phyloP scores from a whole-genome alignment of 2,797 vertebrate genomes.

The Furcifer pardalis region DNA sequence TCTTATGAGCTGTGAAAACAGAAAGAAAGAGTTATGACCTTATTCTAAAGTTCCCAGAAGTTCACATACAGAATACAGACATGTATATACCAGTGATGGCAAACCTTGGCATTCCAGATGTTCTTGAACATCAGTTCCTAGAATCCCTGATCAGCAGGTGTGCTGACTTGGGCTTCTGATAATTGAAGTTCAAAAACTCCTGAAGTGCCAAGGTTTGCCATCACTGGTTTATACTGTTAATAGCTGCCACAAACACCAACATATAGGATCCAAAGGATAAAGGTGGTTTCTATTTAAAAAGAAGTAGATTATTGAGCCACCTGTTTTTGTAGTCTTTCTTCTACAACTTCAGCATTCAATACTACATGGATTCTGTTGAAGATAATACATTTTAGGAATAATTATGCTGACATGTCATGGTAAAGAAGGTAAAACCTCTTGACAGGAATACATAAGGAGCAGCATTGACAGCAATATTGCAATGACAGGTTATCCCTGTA shows the following conservation, averaged over 20 bases:
- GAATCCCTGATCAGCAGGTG: no score
- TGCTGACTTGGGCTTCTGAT: no score
- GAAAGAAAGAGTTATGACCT: no score
- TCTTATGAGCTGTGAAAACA: no score
- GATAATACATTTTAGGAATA: neutral
- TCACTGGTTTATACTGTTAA: neutral
- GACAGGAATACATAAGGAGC: slow-evolving; percentile 30
- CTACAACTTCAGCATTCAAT: neutral
- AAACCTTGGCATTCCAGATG: no score
- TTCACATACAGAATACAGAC: no score
- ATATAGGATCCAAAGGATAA: neutral
- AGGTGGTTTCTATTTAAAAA: neutral
- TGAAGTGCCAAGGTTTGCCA: no score
- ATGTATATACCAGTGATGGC: no score
- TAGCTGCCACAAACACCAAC: neutral
- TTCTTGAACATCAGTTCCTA: no score
- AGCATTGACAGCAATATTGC: slow-evolving; percentile 16
- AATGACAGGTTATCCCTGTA: neutral
- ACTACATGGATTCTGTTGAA: neutral
- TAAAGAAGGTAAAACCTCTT: slow-evolving; percentile 15
- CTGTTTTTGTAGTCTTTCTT: neutral
- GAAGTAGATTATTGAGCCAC: neutral
- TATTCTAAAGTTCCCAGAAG: no score
- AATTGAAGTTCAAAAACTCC: no score
- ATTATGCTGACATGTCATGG: neutral